These are phyloP conservation scores for Entomyzon cyanotis DNA, from an alignment of 2,113 vertebrate genomes.

Conservation along the genomic window DNA sequence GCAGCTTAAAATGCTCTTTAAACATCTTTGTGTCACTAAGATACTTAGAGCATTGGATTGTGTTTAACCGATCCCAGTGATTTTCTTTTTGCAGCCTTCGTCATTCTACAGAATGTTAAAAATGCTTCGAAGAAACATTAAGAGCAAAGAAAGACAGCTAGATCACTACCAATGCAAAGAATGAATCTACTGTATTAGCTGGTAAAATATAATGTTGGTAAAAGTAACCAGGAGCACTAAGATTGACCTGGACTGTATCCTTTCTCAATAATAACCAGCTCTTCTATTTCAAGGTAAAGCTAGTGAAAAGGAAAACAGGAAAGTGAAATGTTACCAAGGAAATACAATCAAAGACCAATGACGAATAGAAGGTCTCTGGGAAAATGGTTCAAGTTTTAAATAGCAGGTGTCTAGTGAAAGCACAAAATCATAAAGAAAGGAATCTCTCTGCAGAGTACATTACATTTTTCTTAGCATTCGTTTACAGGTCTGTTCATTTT, in stretches of 20 bases:
- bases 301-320: background rate
- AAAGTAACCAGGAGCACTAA: background rate
- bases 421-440: background rate
- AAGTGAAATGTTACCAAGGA: slow-evolving; percentile 3
- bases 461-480: background rate
- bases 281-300: background rate
- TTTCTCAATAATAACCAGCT: background rate
- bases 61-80: background rate
- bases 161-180: background rate
- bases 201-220: background rate
- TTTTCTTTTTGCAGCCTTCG: background rate
- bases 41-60: background rate
- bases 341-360: background rate
- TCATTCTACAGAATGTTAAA: background rate
- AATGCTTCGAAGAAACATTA: background rate
- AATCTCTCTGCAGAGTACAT: background rate
- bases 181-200: background rate
- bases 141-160: background rate
- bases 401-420: background rate
- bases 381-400: background rate
- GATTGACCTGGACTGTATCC: background rate
- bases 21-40: background rate
- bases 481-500: background rate
- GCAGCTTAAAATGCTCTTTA: background rate
- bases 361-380: background rate